Base-by-base conservation (phyloP, 2,113 vertebrate species). In the Suncus etruscus region DNA sequence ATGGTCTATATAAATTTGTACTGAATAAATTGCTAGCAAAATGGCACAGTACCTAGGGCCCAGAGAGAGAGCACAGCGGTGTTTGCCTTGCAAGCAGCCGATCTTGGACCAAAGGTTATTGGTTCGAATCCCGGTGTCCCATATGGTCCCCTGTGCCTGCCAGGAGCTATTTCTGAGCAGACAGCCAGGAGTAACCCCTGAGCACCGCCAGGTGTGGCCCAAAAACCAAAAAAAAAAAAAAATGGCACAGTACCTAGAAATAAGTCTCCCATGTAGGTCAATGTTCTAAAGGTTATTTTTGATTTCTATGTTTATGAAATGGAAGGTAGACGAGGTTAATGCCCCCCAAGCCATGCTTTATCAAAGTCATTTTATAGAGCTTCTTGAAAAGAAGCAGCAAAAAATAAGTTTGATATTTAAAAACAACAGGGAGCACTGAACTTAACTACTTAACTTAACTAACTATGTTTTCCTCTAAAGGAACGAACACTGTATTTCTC, bases 401-500 rank as follows among this genome's bases (percentile, higher is more conserved):
- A 73, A 76, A 95, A 83, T 95, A 96, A 90, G 85, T 32, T 65
- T 92, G 72, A 68, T 94, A 93, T 97, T 94, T 92, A 95, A 89
- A 96, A 97, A 96, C 93, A 87, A 7, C 92, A 91, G 80, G 72
- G 76, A 95, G 87, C 86, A 94, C 86, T 94, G 94, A 88, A 95
- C 97, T 95, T 94, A 97, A 94, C 89, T 94, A 83, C 51, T n/a
- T n/a, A n/a, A 92, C 72, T 90, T 91, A 96, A n/a, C n/a, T n/a
- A 97, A 97, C 95, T 94, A 95, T 74, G 88, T 85, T 92, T 90
- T 93, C 92, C 95, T 97, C 93, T 93, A 96, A 47, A 94, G 94
- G 87, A 97, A 97, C 92, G 95, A 96, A 96, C 94, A 96, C 88
- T 93, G 87, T 96, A 96, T 96, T 97, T 97, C 91, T 97, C 94